These are phyloP conservation scores for Diabrotica balteata DNA, from an alignment of 2,888 invertebrate species.

Conservation along the genomic window DNA sequence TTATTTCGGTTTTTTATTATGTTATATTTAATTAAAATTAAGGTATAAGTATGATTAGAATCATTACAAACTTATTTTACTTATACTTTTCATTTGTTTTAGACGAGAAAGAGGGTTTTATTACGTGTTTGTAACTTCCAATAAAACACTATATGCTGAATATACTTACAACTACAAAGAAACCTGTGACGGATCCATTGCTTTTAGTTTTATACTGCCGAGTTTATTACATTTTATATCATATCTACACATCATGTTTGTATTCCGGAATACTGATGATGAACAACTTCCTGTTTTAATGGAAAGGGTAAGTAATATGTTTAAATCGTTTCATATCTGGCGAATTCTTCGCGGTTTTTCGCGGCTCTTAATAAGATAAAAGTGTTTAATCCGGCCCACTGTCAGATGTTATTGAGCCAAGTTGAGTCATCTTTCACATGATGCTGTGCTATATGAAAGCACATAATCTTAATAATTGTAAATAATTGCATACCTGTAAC, in stretches of 20 bases:
- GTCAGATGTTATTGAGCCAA: no score
- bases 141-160: constrained; percentile 31
- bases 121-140: constrained; percentile 57
- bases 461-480: no score
- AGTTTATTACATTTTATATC: constrained; percentile 75
- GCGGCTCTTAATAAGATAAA: no score
- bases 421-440: no score
- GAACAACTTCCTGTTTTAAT: constrained; percentile 84
- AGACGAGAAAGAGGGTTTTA: constrained; percentile 78
- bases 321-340: no score
- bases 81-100: constrained; percentile 62
- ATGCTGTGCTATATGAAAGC: no score
- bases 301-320: constrained; percentile 69
- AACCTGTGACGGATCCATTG: constrained; percentile 74
- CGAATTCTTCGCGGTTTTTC: no score
- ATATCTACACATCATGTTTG: constrained; percentile 75
- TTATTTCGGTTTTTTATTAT: no score
- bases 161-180: constrained; percentile 61
- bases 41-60: no score
- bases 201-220: constrained; percentile 78
- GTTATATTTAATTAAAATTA: no score
- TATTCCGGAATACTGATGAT: constrained; percentile 79
- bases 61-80: constrained; percentile 66
- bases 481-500: no score
- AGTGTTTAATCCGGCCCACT: no score